phyloP scores from a whole-genome alignment of 2,113 vertebrate species.

The Euleptes europaea region DNA sequence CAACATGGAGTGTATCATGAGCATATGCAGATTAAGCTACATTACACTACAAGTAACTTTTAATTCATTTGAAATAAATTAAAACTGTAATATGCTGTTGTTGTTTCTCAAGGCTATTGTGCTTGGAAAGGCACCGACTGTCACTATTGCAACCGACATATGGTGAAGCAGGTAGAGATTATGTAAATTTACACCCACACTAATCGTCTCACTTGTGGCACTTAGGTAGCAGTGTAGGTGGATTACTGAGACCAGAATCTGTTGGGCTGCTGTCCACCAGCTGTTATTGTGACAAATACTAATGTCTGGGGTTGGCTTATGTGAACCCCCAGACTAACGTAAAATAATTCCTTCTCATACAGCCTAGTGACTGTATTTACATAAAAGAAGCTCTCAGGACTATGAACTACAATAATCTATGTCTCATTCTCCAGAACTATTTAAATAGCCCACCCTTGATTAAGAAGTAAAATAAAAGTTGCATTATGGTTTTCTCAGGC shows the following conservation, averaged over 20 bases:
- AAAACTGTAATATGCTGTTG: slow-evolving; percentile 18
- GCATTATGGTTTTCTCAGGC: background rate
- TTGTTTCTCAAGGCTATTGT: slow-evolving; percentile 4
- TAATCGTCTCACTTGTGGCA: slow-evolving; percentile 43
- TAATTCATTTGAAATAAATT: slow-evolving; percentile 48
- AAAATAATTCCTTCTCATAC: slow-evolving; percentile 7
- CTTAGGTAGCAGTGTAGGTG: slow-evolving; percentile 58
- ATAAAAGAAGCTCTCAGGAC: background rate
- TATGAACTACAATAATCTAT: background rate
- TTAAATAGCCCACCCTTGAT: background rate
- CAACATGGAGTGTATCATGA: background rate
- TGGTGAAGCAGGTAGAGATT: slow-evolving; percentile 52
- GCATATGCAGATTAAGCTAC: background rate
- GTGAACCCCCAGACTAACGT: slow-evolving; percentile 20
- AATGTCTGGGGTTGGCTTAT: slow-evolving; percentile 6
- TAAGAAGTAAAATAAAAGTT: background rate
- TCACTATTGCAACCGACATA: slow-evolving; percentile 30
- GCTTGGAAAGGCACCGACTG: slow-evolving; percentile 20
- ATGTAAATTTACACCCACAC: slow-evolving; percentile 51
- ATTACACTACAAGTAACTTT: background rate
- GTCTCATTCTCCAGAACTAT: background rate
- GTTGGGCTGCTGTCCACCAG: slow-evolving; percentile 35
- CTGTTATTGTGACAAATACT: slow-evolving; percentile 8
- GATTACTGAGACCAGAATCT: slow-evolving; percentile 59
- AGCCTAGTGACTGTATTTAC: background rate